A percentile compares a stretch with the other conserved stretches of the same genome.
These are phyloP conservation scores for Bugula neritina DNA, from an alignment of 2,888 invertebrate genomes.

Conservation along the genomic window DNA sequence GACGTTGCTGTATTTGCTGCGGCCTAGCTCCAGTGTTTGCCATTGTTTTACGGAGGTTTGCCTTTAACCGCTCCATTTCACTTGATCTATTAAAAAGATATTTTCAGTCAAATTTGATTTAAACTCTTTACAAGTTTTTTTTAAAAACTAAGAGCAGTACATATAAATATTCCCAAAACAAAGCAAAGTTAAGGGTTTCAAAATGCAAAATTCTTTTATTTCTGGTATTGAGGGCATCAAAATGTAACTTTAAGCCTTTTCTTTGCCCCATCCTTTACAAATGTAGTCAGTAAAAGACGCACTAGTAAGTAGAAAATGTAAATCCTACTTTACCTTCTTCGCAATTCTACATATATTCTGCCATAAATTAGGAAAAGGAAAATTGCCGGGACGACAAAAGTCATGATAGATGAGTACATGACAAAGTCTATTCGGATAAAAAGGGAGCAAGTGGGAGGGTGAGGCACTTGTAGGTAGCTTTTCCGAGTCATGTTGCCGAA, in stretches of 20 bases:
- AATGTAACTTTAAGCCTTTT: too few species aligned
- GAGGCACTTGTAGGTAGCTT: slow-evolving; percentile 29
- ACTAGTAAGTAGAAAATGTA: too few species aligned
- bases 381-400: slow-evolving; percentile 50
- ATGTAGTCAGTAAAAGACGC: too few species aligned
- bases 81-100: neutral
- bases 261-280: too few species aligned
- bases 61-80: slow-evolving; percentile 32
- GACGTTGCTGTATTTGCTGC: slow-evolving; percentile 24
- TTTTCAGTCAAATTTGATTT: too few species aligned
- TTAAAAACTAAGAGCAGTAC: too few species aligned
- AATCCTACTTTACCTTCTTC: slow-evolving; percentile 33
- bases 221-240: too few species aligned
- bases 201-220: too few species aligned
- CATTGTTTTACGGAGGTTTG: slow-evolving; percentile 14
- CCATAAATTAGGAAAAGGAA: slow-evolving; percentile 51
- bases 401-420: slow-evolving; percentile 51
- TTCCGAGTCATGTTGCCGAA: slow-evolving; percentile 38
- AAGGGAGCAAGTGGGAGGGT: slow-evolving; percentile 44
- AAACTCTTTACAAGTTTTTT: too few species aligned
- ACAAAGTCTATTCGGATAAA: slow-evolving; percentile 50
- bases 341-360: slow-evolving; percentile 48
- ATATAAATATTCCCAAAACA: too few species aligned
- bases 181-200: too few species aligned
- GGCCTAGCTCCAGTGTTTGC: neutral